These are phyloP conservation scores for Vollenhovia emeryi DNA, from an alignment of 1,140 invertebrate species.

Conservation along the genomic window DNA sequence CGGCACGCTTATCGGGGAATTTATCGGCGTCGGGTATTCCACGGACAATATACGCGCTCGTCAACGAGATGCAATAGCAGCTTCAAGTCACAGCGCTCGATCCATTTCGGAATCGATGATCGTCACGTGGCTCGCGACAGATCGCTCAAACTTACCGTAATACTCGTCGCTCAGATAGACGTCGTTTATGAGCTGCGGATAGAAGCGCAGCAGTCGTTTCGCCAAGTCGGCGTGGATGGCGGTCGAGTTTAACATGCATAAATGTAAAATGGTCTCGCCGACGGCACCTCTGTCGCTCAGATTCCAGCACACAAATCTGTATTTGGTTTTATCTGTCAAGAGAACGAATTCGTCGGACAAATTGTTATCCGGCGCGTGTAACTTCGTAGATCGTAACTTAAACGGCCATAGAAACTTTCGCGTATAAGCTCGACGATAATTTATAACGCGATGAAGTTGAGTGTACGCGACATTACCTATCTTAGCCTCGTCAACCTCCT, in stretches of 20 bases:
- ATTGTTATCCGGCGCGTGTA: neutral
- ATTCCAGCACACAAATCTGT: constrained; percentile 96
- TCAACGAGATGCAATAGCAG: neutral
- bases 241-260: constrained; percentile 96
- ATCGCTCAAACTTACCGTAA: constrained; percentile 90
- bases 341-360: neutral
- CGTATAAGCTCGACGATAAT: neutral
- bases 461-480: constrained; percentile 76
- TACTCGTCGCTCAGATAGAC: constrained; percentile 98
- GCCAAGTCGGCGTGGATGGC: constrained; percentile 96
- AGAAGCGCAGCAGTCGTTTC: constrained; percentile 95
- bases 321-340: constrained; percentile 87
- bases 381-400: neutral
- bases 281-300: constrained; percentile 97
- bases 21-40: neutral
- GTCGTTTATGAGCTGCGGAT: constrained; percentile 98
- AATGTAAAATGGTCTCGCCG: constrained; percentile 97
- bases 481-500: constrained; percentile 78
- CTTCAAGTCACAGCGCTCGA: neutral
- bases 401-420: neutral
- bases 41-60: neutral
- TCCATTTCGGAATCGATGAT: neutral
- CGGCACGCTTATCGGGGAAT: neutral
- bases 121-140: neutral
- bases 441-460: neutral